Base-by-base conservation (phyloP, 2,888 invertebrate genomes). In the Priocnemis perturbator region DNA sequence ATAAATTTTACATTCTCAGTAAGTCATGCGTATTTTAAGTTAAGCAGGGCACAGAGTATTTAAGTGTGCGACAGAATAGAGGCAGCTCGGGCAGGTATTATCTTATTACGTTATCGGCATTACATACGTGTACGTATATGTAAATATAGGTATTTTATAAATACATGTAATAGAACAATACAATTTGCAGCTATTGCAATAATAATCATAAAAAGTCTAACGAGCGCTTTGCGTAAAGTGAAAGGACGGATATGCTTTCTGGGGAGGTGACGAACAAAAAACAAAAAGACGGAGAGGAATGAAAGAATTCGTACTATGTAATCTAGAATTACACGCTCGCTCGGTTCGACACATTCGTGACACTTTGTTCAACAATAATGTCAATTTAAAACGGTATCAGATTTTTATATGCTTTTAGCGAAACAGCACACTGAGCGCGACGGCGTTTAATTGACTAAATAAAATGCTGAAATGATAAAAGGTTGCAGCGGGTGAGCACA, bases 71-170 rank as follows among this genome's bases (percentile, higher is more conserved):
- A 82, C 71, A 74, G 77, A 83, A 85, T 83, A 85, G 86, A 87
- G 87, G 86, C 88, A 88, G 88, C 88, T 88, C 88, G 88, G 88
- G 89, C 88, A 89, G 88, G 87, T 37, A 37, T 85, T 78, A 81
- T 84, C 76, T 81, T 82, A 87, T 85, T 87, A 85, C 83, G 84
- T 85, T 86, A 83, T 83, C 81, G 83, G 82, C 83, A 86, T 81
- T 84, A 83, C 78, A 83, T 82, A 85, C 76, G 82, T 84, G 84
- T 86, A 85, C 83, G 82, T 87, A 85, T 84, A 81, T 78, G 79
- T 82, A 81, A 82, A 85, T 83, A 79, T 77, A 81, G 79, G 76
- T 84, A 83, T 84, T 84, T 84, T 83, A 83, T 83, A 83, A 76
- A 72, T 76, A 73, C 67, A 71, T 73, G 74, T 77, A 77, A 75